Conservation (phyloP, 2,888 invertebrate genomes). For the Nineta flava region DNA sequence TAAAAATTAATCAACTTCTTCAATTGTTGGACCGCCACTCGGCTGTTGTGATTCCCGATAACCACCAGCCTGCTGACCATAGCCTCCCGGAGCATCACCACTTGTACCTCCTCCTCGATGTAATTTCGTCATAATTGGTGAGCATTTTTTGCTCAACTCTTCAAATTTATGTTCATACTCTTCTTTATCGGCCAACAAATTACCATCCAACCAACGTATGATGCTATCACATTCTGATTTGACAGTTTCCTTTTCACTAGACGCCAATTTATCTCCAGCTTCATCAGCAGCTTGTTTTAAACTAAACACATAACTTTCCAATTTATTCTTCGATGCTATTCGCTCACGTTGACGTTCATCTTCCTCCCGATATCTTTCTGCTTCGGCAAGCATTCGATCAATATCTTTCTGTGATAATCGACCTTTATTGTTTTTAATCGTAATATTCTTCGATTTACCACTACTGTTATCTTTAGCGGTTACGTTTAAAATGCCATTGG, state of each 20-base stretch:
- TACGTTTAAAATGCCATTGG: conserved; percentile 48
- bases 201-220: conserved; percentile 50
- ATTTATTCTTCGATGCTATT: conserved; percentile 50
- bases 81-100: conserved; percentile 12
- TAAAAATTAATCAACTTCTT: conserved; percentile 37
- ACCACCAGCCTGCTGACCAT: conserved; percentile 16
- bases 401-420: conserved; percentile 68
- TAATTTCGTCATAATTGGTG: conserved; percentile 44
- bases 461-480: conserved; percentile 39
- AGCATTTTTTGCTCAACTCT: conserved; percentile 28
- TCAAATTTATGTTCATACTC: conserved; percentile 47
- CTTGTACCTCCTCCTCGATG: conserved; percentile 23
- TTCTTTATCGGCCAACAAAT: conserved; percentile 46
- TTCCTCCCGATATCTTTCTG: conserved; percentile 55
- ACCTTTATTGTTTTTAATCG: conserved; percentile 70
- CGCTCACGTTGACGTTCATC: conserved; percentile 51
- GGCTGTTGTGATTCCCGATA: background rate
- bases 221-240: conserved; percentile 36
- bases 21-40: conserved; percentile 33
- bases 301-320: conserved; percentile 52
- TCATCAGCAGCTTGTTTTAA: conserved; percentile 50
- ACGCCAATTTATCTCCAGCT: conserved; percentile 41
- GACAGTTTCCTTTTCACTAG: conserved; percentile 43
- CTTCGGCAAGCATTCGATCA: conserved; percentile 60
- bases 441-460: conserved; percentile 54